Conservation (phyloP, 1,140 invertebrate species). For the Eriocheir sinensis region DNA sequence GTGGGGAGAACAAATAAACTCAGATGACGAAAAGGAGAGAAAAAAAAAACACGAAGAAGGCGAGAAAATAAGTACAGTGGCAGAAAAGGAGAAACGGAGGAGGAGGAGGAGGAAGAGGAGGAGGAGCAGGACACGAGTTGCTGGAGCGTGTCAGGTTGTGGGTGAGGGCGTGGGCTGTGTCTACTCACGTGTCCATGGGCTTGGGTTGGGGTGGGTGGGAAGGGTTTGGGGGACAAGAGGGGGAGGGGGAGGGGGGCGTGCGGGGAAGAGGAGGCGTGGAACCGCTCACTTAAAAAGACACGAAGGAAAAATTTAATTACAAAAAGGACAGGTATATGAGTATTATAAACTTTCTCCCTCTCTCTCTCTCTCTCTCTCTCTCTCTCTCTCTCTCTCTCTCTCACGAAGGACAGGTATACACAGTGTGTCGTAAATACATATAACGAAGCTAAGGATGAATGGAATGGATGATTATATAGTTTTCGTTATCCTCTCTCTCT, state of each 20-base stretch:
- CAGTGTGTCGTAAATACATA: too few species aligned
- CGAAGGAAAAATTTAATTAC: neutral
- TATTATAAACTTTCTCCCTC: neutral
- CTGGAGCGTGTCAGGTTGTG: neutral
- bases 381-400: constrained; percentile 46
- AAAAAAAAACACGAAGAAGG: neutral
- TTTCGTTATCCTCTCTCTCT: constrained; percentile 25
- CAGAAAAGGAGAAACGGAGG: neutral
- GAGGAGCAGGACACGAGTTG: neutral
- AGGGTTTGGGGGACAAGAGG: neutral
- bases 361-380: constrained; percentile 32
- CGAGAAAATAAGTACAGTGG: neutral
- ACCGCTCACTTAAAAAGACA: neutral
- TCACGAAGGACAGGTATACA: too few species aligned
- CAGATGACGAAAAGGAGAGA: neutral
- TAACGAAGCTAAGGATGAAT: too few species aligned
- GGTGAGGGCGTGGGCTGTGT: neutral
- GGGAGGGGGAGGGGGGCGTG: neutral
- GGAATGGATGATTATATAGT: too few species aligned
- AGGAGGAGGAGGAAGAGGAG: neutral
- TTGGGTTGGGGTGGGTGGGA: neutral
- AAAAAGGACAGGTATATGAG: neutral
- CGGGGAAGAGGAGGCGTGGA: neutral
- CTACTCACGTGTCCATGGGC: neutral
- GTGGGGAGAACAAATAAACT: neutral